Evolutionary conservation across 2,888 invertebrate genomes (phyloP), one percentile per base, ranked within the genome.

Genomic region (Orgyia antiqua): DNA sequence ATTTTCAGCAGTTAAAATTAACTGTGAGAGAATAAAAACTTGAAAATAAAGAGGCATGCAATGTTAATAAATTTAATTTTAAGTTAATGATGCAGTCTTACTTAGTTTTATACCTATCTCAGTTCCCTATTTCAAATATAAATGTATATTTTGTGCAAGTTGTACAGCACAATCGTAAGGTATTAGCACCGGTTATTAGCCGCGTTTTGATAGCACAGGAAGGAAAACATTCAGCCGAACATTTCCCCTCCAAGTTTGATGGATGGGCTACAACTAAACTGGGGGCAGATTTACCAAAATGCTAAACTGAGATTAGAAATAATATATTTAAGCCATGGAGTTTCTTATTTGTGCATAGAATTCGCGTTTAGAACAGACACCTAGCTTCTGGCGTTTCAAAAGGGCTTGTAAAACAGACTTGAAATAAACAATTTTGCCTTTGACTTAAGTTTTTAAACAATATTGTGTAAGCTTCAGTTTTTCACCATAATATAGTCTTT

Each of bases 211-310:
- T 51, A 36, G 19, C 42, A 9, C 8, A 48, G 63, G 62, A 58
- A 65, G 67, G 66, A 67, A 66, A 48, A 45, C 56, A 53, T 65
- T 65, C 54, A 50, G 58, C 37, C 33, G 41, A 42, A 50, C 55
- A 57, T 62, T 67, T 66, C 67, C 67, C 39, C 43, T 42, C 34
- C 24, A 31, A 27, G 18, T 27, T 36, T 67, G 64, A 67, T 67
- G 50, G 65, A 67, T 61, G 61, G 35, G 42, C 33, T 13, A 25
- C 37, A 27, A 33, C 36, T 42, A 27, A 36, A 39, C 37, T 32
- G 27, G 21, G 21, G 36, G 3, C 21, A 35, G 31, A 34, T 10
- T 24, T 30, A 52, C 51, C 31, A 8, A 7, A 1, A 1, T 6
- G 7, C 8, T 31, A 28, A 37, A 26, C 29, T 27, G 8, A 26